Conservation (phyloP, 2,888 invertebrate species). For the Caenorhabditis macrosperma region DNA sequence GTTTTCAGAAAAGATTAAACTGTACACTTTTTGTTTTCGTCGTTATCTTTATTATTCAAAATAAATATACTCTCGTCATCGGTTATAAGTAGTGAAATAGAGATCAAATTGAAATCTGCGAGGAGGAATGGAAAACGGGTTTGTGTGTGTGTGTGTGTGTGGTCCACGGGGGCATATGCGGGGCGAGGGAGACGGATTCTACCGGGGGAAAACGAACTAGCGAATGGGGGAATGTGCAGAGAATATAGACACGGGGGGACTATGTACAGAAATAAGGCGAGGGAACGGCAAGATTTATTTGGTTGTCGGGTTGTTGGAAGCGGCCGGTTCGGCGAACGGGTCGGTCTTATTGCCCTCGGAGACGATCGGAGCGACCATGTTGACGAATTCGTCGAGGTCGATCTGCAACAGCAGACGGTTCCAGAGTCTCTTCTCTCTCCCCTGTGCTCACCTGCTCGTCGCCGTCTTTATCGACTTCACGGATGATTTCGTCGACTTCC, state of each 20-base stretch:
- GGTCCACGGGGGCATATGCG: constrained; percentile 33
- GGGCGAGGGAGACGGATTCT: not conserved
- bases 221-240: constrained; percentile 29
- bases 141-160: no score
- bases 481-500: constrained; percentile 80
- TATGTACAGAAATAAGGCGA: constrained; percentile 31
- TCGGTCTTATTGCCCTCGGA: constrained; percentile 78
- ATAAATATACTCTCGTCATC: constrained; percentile 13
- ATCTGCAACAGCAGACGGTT: constrained; percentile 69
- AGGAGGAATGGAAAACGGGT: constrained; percentile 6
- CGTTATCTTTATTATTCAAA: not conserved
- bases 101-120: constrained; percentile 18
- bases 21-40: not conserved
- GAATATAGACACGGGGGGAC: not conserved
- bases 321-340: constrained; percentile 76
- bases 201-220: constrained; percentile 37
- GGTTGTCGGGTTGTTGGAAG: constrained; percentile 36
- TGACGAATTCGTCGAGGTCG: constrained; percentile 80
- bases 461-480: constrained; percentile 80
- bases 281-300: constrained; percentile 27
- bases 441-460: constrained; percentile 76
- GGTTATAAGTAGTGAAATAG: not conserved
- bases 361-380: constrained; percentile 80
- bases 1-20: not conserved
- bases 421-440: no score